phyloP scores from a whole-genome alignment of 1,140 invertebrate genomes.

The Aphis gossypii region DNA sequence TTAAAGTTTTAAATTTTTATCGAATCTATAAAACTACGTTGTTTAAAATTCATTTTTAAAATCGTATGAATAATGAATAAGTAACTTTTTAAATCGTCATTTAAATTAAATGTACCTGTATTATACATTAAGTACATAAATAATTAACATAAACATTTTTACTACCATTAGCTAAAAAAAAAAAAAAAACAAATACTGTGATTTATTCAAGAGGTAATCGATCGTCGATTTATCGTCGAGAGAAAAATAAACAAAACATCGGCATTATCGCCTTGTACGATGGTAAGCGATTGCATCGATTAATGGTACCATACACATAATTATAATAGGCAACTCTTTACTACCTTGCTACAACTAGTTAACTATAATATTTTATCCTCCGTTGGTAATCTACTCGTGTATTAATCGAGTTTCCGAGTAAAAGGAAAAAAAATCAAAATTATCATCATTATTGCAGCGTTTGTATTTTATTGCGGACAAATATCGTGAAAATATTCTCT shows the following conservation, averaged over 20 bases:
- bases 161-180: background rate
- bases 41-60: background rate
- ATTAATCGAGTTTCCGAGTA: background rate
- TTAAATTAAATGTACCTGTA: background rate
- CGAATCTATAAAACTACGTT: background rate
- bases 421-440: background rate
- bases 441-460: background rate
- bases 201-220: background rate
- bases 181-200: background rate
- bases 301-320: background rate
- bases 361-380: background rate
- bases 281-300: no score
- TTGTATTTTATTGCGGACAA: background rate
- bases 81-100: background rate
- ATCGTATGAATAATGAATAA: constrained; percentile 6
- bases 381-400: background rate
- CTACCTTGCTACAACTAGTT: background rate
- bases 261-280: no score
- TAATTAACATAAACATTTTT: constrained; percentile 21
- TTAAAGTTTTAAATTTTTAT: background rate
- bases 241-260: background rate
- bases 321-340: no score
- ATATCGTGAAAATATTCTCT: background rate
- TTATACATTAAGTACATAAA: background rate
- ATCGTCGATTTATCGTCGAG: background rate